Conservation (phyloP, 2,113 vertebrate genomes). For the Larimichthys crocea region DNA sequence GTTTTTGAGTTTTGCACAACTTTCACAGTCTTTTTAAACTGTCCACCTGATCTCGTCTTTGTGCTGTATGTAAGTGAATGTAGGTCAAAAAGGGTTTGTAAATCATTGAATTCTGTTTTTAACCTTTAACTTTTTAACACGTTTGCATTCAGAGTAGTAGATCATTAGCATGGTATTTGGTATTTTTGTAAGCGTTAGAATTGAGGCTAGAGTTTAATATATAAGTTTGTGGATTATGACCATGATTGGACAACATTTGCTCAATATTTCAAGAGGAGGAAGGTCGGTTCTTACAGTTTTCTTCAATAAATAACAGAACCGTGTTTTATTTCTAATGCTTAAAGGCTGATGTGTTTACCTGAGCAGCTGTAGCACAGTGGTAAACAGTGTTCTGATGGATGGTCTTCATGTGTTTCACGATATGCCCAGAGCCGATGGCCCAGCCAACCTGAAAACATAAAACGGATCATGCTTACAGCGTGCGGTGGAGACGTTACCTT, state of each 20-base stretch:
- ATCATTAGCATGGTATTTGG: background rate
- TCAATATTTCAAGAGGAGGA: background rate
- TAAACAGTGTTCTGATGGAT: conserved; percentile 93
- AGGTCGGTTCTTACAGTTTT: background rate
- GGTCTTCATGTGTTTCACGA: conserved; percentile 89
- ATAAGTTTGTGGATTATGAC: background rate
- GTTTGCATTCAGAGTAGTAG: background rate
- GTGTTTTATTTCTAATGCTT: background rate
- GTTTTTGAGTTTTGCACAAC: too few species aligned
- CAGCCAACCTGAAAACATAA: conserved; percentile 90
- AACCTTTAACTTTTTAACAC: too few species aligned
- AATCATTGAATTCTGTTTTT: background rate
- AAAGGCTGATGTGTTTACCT: conserved; percentile 84
- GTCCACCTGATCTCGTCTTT: too few species aligned
- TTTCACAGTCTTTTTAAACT: too few species aligned
- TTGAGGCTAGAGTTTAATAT: background rate
- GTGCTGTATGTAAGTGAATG: too few species aligned
- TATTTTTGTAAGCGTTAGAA: background rate
- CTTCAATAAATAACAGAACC: background rate
- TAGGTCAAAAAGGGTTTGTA: too few species aligned
- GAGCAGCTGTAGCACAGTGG: conserved; percentile 90
- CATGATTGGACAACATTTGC: background rate
- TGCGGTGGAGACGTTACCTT: background rate
- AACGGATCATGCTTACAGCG: background rate
- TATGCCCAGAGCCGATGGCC: conserved; percentile 85